These are phyloP conservation scores for Charanyca ferruginea DNA, from an alignment of 2,888 invertebrate genomes.

Conservation along the genomic window DNA sequence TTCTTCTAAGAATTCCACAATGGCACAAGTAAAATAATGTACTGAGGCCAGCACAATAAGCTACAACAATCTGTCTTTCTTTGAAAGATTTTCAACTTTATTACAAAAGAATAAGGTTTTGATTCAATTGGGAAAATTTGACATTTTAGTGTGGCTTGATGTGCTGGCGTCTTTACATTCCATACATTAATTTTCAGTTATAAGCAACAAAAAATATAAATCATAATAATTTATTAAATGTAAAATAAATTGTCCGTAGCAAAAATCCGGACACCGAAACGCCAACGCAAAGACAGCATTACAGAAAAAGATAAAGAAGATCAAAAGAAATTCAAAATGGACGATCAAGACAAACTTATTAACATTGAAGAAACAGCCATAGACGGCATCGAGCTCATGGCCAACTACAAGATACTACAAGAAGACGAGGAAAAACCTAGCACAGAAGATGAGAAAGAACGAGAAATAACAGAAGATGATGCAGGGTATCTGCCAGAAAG, in stretches of 20 bases:
- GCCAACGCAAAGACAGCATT: conserved; percentile 92
- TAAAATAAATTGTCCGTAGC: conserved; percentile 67
- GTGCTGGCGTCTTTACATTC: too few species aligned
- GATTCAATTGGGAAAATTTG: too few species aligned
- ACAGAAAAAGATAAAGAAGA: conserved; percentile 89
- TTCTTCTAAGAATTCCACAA: too few species aligned
- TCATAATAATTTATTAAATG: not conserved
- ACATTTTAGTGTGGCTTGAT: too few species aligned
- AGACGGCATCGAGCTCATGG: conserved; percentile 89
- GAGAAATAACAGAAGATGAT: conserved; percentile 82
- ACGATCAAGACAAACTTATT: conserved; percentile 79
- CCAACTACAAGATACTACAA: conserved; percentile 79
- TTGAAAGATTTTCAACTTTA: too few species aligned
- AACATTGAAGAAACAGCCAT: conserved; percentile 89
- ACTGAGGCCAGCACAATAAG: too few species aligned
- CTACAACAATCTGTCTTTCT: too few species aligned
- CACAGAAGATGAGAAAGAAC: conserved; percentile 85
- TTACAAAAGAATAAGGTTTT: too few species aligned
- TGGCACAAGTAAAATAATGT: too few species aligned
- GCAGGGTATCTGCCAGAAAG: conserved; percentile 44
- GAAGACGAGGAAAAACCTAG: conserved; percentile 85
- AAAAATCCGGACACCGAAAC: conserved; percentile 85
- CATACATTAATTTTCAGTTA: too few species aligned
- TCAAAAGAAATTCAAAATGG: conserved; percentile 83
- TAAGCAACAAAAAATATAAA: too few species aligned